These are phyloP conservation scores for Prinia subflava DNA, from an alignment of 2,113 vertebrate species.

Conservation along the genomic window DNA sequence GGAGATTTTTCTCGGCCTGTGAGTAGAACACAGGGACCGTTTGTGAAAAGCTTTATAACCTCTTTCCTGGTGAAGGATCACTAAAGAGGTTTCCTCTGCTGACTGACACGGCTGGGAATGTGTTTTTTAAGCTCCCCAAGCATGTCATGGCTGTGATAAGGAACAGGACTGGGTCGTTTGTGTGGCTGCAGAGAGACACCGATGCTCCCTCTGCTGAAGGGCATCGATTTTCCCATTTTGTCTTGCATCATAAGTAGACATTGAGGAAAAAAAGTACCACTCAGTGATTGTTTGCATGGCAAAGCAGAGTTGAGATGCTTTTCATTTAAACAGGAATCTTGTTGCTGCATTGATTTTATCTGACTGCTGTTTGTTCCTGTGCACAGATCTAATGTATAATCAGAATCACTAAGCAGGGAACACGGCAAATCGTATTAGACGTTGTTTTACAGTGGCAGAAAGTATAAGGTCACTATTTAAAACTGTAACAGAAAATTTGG, in stretches of 20 bases:
- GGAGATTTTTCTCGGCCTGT: not conserved
- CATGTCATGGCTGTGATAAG: constrained; percentile 38
- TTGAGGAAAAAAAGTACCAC: constrained; percentile 41
- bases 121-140: constrained; percentile 7
- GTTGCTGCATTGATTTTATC: constrained; percentile 71
- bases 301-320: constrained; percentile 60
- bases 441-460: constrained; percentile 7
- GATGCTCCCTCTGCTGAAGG: constrained; percentile 7
- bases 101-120: constrained; percentile 37
- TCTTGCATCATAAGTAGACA: constrained; percentile 59
- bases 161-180: not conserved
- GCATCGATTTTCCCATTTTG: constrained; percentile 58
- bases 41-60: constrained; percentile 59
- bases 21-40: not conserved
- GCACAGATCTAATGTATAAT: constrained; percentile 62
- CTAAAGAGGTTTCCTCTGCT: constrained; percentile 57
- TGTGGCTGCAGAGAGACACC: not conserved
- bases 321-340: constrained; percentile 65
- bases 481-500: not conserved
- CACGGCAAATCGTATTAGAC: not conserved
- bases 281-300: constrained; percentile 60
- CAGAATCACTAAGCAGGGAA: constrained; percentile 48
- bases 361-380: constrained; percentile 62
- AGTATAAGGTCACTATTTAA: not conserved
- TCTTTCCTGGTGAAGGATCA: constrained; percentile 55